Percentiles rank a stretch among this genome's conserved stretches.
Conservation (phyloP, 2,113 vertebrate genomes). For the Lycaon pictus region DNA sequence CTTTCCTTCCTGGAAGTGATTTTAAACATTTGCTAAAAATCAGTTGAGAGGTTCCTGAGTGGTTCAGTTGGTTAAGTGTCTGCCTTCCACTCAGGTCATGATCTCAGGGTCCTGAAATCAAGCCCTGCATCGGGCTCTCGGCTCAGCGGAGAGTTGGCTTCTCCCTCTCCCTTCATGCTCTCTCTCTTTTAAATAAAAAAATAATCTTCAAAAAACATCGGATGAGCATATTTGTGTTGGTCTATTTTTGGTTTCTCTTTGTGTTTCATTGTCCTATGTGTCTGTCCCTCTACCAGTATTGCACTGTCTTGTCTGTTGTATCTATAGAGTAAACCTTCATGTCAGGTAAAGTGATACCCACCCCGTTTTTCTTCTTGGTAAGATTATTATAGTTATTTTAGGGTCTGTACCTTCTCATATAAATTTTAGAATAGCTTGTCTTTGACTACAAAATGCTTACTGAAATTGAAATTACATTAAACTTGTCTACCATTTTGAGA, state of each 20-base stretch:
- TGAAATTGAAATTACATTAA: neutral
- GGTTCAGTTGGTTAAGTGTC: neutral
- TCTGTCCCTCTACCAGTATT: neutral
- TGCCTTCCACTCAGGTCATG: neutral
- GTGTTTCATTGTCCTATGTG: neutral
- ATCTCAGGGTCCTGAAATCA: neutral
- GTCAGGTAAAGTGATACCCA: neutral
- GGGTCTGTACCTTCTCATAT: neutral
- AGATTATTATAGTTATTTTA: neutral
- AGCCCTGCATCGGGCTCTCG: neutral
- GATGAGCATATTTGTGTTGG: neutral
- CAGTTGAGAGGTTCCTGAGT: neutral
- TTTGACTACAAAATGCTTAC: neutral
- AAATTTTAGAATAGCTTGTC: neutral
- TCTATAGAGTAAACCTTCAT: neutral
- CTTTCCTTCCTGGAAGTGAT: neutral
- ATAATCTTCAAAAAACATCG: neutral
- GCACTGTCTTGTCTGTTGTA: neutral
- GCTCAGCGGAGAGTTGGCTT: neutral
- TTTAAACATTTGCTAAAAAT: neutral
- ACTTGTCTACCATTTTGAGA: neutral
- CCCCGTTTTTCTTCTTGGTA: neutral
- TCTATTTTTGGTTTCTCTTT: neutral
- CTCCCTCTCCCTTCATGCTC: neutral
- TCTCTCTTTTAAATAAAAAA: neutral